A percentile compares a stretch with the other conserved stretches of the same genome.
These are phyloP conservation scores for Anguilla anguilla DNA, from an alignment of 2,797 vertebrate species.

Conservation along the genomic window DNA sequence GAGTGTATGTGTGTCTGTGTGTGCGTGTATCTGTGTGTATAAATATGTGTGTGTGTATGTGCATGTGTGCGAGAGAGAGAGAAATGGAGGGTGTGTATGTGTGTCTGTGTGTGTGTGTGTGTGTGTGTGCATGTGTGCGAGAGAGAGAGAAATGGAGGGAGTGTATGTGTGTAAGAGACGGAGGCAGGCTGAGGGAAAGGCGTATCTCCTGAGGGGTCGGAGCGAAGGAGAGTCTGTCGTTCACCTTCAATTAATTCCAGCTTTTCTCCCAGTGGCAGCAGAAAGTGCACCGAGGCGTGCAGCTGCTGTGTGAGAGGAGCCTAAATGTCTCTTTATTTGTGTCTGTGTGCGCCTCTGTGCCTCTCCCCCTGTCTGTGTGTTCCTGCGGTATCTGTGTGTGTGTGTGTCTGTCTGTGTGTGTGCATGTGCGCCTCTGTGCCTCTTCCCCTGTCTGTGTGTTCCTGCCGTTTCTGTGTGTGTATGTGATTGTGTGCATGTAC, in stretches of 20 bases:
- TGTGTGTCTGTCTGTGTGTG: constrained; percentile 19
- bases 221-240: constrained; percentile 72
- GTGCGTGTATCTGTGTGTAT: too few species aligned
- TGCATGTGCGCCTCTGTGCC: constrained; percentile 13
- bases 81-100: too few species aligned
- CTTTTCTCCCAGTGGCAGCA: constrained; percentile 57
- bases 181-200: constrained; percentile 54
- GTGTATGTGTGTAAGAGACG: constrained; percentile 36
- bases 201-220: constrained; percentile 53
- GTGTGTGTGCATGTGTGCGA: not conserved
- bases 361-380: not conserved
- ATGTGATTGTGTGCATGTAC: not conserved
- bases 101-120: constrained; percentile 51
- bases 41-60: too few species aligned
- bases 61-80: too few species aligned
- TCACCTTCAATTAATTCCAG: constrained; percentile 79
- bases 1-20: constrained; percentile 37
- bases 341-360: constrained; percentile 33
- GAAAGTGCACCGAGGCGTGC: constrained; percentile 46
- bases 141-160: not conserved
- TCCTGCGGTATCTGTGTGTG: not conserved
- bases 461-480: not conserved
- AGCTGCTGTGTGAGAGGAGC: constrained; percentile 26
- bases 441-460: not conserved
- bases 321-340: constrained; percentile 15